Evolutionary conservation across 2,797 vertebrate genomes (phyloP).

Genomic region (Ambastaia sidthimunki): DNA sequence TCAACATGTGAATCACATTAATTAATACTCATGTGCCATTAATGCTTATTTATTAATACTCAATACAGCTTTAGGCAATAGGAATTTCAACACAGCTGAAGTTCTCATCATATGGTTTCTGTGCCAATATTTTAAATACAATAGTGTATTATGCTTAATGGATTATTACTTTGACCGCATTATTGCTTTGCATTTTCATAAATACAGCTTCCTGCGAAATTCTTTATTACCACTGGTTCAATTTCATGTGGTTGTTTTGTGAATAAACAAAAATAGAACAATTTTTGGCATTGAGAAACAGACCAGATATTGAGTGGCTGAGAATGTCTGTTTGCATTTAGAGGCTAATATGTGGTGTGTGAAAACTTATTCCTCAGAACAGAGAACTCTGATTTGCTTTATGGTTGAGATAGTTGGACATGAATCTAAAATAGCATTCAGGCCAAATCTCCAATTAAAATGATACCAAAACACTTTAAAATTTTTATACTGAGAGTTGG

Average conservation of each 20-base stretch:
- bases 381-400: not conserved
- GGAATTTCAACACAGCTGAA: not conserved
- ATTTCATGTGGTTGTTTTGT: constrained; percentile 59
- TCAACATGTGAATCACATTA: not conserved
- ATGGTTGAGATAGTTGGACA: not conserved
- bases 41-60: too few relatives aligned
- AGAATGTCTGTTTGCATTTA: constrained; percentile 65
- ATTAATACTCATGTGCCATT: too few relatives aligned
- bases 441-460: not conserved
- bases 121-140: not conserved
- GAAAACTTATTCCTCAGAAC: not conserved
- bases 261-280: constrained; percentile 67
- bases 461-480: not conserved
- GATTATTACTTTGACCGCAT: constrained; percentile 21
- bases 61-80: not conserved
- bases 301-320: constrained; percentile 69
- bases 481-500: constrained; percentile 6
- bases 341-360: constrained; percentile 17
- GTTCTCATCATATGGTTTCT: not conserved
- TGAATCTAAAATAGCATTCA: constrained; percentile 32
- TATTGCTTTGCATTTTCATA: constrained; percentile 42
- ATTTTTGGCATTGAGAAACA: constrained; percentile 69
- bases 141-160: constrained; percentile 4
- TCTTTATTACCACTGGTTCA: constrained; percentile 45
- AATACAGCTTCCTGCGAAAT: constrained; percentile 39